Evolutionary conservation across 2,113 vertebrate species (phyloP).

Genomic region (Hiodon alosoides): DNA sequence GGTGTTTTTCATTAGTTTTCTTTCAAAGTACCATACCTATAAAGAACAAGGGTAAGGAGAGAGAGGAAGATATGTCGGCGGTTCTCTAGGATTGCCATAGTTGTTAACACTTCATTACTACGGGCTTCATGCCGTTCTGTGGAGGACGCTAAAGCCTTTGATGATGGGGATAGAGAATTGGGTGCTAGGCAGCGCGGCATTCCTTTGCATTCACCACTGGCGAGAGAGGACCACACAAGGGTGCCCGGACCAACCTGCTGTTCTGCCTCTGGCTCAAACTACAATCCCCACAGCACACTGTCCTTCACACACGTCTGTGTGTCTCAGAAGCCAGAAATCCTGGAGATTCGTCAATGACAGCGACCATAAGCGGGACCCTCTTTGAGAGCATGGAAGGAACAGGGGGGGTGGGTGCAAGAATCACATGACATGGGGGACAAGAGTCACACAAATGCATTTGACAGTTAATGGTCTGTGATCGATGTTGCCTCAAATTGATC

Average conservation of each 20-base stretch:
- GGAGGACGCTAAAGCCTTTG: constrained; percentile 44
- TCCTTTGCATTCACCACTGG: constrained; percentile 27
- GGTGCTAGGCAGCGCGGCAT: constrained; percentile 47
- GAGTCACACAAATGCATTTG: too few relatives aligned
- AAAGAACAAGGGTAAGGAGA: constrained; percentile 15
- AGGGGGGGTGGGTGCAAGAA: too few relatives aligned
- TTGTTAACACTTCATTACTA: constrained; percentile 61
- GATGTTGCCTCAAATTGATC: too few relatives aligned
- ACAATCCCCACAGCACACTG: too few relatives aligned
- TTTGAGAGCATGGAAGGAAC: too few relatives aligned
- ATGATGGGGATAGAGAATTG: constrained; percentile 54
- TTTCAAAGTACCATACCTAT: constrained; percentile 19
- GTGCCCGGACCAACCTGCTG: neutral
- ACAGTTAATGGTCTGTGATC: too few relatives aligned
- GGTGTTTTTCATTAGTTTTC: neutral
- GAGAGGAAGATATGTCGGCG: constrained; percentile 11
- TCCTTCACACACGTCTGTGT: too few relatives aligned
- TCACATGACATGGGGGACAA: too few relatives aligned
- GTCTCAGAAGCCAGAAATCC: too few relatives aligned
- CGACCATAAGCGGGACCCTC: too few relatives aligned
- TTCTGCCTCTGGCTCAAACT: too few relatives aligned
- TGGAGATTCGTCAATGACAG: too few relatives aligned
- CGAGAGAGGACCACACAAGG: constrained; percentile 59
- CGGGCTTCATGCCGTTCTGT: constrained; percentile 51
- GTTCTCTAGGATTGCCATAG: constrained; percentile 51